Evolutionary conservation across 2,797 vertebrate species (phyloP), one percentile per base, ranked within the genome.

Genomic region (Cryptoprocta ferox): DNA sequence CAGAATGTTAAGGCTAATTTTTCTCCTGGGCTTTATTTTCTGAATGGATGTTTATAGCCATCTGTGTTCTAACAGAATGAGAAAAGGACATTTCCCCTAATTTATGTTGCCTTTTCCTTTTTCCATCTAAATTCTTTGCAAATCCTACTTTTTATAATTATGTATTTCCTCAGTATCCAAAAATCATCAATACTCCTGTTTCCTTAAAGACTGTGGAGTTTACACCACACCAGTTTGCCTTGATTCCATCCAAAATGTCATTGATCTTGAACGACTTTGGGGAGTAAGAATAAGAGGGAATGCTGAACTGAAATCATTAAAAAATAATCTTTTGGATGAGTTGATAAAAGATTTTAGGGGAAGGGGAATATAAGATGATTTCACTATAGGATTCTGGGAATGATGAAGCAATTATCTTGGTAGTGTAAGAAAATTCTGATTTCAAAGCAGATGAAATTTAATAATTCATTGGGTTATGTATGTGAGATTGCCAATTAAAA

Each of bases 61-160:
- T 81, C 92, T 92, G 91, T 30, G 48, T 95, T 91, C 48, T 79
- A 65, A 68, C 5, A 66, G 30, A 97, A 81, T 59, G 6, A 73
- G 26, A 59, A 88, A 94, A 85, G 13, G 35, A 37, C 15, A 21
- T 81, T 84, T 80, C 35, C 35, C 4, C 12, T 53, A 18, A 65
- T 83, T 93, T 50, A 75, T 68, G 71, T 61, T 42, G 2, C 66
- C 1, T 8, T 90, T 80, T 45, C 2, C 13, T n/a, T 78, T 89
- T 48, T 7, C 68, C 12, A 24, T 42, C 24, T 16, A 70, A 39
- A 94, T 75, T 83, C 39, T 87, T 83, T 65, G 89, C 24, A 90
- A 66, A 19, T 68, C 12, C 42, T 32, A 61, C 2, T 2, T 45
- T 85, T 14, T 50, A 7, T 68, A 87, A 56, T 81, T 53, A n/a